Evolutionary conservation across 2,113 vertebrate genomes (phyloP), one percentile per base, ranked within the genome.

Genomic region (Coptodon bakossiorum): DNA sequence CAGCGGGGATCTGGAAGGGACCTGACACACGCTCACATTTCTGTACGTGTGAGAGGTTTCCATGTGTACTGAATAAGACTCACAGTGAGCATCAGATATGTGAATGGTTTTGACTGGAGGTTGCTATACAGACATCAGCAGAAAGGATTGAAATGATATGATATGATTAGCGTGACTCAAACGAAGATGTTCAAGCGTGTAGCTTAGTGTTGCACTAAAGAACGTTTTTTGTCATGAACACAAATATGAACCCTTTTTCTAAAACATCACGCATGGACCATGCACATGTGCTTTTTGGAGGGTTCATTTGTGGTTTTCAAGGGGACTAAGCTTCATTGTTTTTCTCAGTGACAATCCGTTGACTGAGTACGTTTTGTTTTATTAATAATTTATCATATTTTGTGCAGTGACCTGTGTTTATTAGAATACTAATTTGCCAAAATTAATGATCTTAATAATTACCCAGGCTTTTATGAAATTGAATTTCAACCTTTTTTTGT

Each of bases 1-100:
- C 91, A 61, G 90, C 22, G 7, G 87, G 63, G 78, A 78, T 53
- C 13, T 12, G 61, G 45, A 59, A 81, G 43, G 83, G 76, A 84
- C 79, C 14, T 19, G 78, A 83, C 80, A 87, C 82, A 81, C 36
- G 34, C 82, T 86, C 81, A 56, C 86, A 86, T 81, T 79, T 91
- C 59, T 88, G 78, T 43, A 27, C 52, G 83, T 84, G 66, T 59
- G 22, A 63, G 83, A 84, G 56, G 48, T 52, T 66, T 91, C 16
- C 8, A 13, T 79, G 34, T 43, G 29, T 29, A 81, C 7, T 38
- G 31, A 10, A 71, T 9, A n/a, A 38, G 22, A 91, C 22, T 11
- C 6, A 45, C 13, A 16, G 5, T 9, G 11, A 29, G 13, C 13
- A 5, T 50, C 48, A 14, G 13, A 27, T 50, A 36, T 76, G 16